Base-by-base conservation (phyloP, 2,888 invertebrate genomes). In the Myopa tessellatipennis region DNA sequence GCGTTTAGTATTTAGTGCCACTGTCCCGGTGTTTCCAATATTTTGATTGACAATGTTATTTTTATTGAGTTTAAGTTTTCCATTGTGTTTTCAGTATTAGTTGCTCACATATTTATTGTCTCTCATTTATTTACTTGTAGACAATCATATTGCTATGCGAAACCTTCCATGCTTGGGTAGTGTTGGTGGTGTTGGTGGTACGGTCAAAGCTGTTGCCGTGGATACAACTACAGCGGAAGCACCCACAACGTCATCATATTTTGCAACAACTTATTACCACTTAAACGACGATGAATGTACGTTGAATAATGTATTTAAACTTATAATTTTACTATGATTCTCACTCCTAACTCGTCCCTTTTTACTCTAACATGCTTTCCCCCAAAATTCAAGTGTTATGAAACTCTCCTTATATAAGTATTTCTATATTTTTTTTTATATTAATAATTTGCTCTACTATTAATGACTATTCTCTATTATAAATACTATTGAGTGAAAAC, bases 241-340 rank as follows among this genome's bases (percentile, higher is more conserved):
- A 77, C 81, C 83, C 77, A 80, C 85, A 81, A 84, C 83, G 74
- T 85, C 89, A 77, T 87, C 88, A 79, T 89, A 88, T 83, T 89
- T 88, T 84, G 84, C 89, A 77, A 88, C 88, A 83, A 88, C 88
- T 69, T 88, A 88, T 82, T 89, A 89, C 83, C 88, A 89, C 82
- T 84, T 88, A 79, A 86, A 87, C 79, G 88, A 89, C 83, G 88
- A 89, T 84, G 88, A 89, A 88, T 89, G 88, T 89, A 89, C 83
- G 88, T 88, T 81, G 60, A 72, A 74, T 52, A 74, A 65, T 69
- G 50, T 71, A 55, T 77, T 76, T 61, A 75, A 10, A 50, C 52
- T n/a, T 12, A 69, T n/a, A n/a, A n/a, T n/a, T n/a, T n/a, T n/a
- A n/a, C n/a, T n/a, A n/a, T n/a, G n/a, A n/a, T n/a, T 26, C 26